Percentiles rank a stretch among this genome's conserved stretches.
These are phyloP conservation scores for Prunella strophiata DNA, from an alignment of 2,797 vertebrate genomes.

Conservation along the genomic window DNA sequence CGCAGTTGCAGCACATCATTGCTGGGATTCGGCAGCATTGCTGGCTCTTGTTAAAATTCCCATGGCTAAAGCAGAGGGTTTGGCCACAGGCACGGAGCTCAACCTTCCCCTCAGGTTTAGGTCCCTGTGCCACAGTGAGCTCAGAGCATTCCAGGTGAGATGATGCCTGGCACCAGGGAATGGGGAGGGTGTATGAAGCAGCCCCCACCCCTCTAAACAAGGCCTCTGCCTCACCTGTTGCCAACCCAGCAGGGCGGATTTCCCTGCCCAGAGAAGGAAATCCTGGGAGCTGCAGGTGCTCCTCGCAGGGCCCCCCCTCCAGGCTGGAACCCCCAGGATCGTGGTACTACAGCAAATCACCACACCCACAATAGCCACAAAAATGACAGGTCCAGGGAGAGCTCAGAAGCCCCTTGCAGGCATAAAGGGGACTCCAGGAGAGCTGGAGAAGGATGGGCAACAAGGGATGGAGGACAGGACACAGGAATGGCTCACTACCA, in stretches of 20 bases:
- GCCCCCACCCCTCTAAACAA: background rate
- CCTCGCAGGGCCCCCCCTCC: too few relatives aligned
- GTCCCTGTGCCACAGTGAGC: background rate
- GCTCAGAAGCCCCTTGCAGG: fast-evolving
- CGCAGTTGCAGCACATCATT: background rate
- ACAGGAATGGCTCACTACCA: background rate
- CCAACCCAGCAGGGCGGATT: background rate
- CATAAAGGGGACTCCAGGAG: background rate
- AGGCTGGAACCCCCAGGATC: background rate
- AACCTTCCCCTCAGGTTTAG: background rate
- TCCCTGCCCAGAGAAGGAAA: background rate
- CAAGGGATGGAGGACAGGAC: background rate
- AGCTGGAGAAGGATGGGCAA: background rate
- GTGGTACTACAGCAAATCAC: background rate
- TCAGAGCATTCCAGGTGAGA: background rate
- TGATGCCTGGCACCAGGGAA: background rate
- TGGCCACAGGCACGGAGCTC: background rate
- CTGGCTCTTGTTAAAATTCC: background rate
- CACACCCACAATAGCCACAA: too few relatives aligned
- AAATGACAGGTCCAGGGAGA: background rate
- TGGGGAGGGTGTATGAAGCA: background rate
- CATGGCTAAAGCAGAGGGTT: background rate
- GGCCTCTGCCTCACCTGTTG: background rate
- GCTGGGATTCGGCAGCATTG: background rate
- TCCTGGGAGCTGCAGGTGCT: background rate